Base-by-base conservation (phyloP, 2,888 invertebrate genomes). In the Exephanes ischioxanthus region DNA sequence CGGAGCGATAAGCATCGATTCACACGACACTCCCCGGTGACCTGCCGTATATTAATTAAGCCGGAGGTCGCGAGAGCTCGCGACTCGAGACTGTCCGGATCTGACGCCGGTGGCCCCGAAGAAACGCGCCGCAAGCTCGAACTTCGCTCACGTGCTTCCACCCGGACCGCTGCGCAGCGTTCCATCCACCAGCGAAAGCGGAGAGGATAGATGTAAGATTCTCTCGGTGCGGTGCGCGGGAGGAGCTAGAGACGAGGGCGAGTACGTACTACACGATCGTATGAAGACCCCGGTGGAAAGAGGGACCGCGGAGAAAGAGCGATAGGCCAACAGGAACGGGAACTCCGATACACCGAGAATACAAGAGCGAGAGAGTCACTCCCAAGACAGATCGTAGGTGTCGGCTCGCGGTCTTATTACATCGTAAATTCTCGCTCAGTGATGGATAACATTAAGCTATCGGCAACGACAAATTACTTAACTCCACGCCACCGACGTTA, bases 371-470 rank as follows among this genome's bases (percentile, higher is more conserved):
- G 84, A 82, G 83, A 80, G 85, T 75, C 88, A 86, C 86, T 84
- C 63, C 79, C 76, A 89, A 92, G 90, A 92, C 91, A 88, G 89
- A 92, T 92, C 91, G 91, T 88, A 87, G 89, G 89, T 91, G 89
- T 89, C 87, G 88, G 87, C 89, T 87, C 89, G 89, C 88, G 89
- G 88, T 90, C 90, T 92, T 92, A 92, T 92, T 92, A 92, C 92
- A 91, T 91, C 92, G 92, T 92, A 91, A 91, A 92, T 91, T 92
- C 86, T 82, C 89, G 87, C 19, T 88, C 87, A 90, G 91, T 91
- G 92, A 92, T 91, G 92, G 92, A 92, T 92, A 92, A 91, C 92
- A 91, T 92, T 91, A 89, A 92, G 91, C 91, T 90, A 92, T 91
- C 90, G 90, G 90, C 90, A 90, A 89, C 90, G 91, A 92, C 92